Percentiles rank a stretch among this genome's conserved stretches.
Evolutionary conservation across 2,888 invertebrate genomes (phyloP).

Genomic region (Hirtodrosophila alboralis): DNA sequence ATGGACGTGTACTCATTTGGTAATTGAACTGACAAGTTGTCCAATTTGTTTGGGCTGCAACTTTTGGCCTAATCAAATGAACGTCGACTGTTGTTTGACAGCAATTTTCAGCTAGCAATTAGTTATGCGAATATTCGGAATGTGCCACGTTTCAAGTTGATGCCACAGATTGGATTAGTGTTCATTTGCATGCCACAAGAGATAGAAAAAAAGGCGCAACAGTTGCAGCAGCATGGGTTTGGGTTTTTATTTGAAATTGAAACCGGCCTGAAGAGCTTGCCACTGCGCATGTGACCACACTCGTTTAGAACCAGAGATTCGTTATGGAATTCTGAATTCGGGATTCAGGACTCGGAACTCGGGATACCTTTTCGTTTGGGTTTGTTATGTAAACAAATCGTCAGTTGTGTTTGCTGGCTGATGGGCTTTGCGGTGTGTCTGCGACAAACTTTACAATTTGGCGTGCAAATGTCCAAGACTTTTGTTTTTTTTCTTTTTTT

Average conservation of each 20-base stretch:
- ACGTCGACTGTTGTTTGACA: conserved; percentile 38
- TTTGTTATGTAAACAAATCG: conserved; percentile 74
- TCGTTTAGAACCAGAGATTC: too few species aligned
- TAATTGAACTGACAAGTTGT: conserved; percentile 56
- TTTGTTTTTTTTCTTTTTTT: too few species aligned
- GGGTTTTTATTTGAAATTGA: neutral
- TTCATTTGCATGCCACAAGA: conserved; percentile 28
- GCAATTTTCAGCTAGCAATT: conserved; percentile 46
- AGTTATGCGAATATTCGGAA: conserved; percentile 37
- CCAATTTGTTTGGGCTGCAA: conserved; percentile 58
- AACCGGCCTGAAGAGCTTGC: neutral
- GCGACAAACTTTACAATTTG: conserved; percentile 32
- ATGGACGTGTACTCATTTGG: conserved; percentile 11
- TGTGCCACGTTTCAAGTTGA: conserved; percentile 35
- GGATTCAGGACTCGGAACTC: conserved; percentile 7
- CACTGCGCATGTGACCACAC: conserved; percentile 74
- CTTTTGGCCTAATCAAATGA: conserved; percentile 57
- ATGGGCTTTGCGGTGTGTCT: conserved; percentile 45
- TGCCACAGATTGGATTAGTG: conserved; percentile 60
- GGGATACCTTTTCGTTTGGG: conserved; percentile 13
- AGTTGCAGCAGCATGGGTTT: conserved; percentile 53
- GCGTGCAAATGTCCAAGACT: conserved; percentile 22
- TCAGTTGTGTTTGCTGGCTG: conserved; percentile 34
- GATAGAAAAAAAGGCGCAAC: conserved; percentile 56
- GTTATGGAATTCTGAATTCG: neutral